These are phyloP conservation scores for Mobula hypostoma DNA, from an alignment of 2,113 vertebrate species.

Conservation along the genomic window DNA sequence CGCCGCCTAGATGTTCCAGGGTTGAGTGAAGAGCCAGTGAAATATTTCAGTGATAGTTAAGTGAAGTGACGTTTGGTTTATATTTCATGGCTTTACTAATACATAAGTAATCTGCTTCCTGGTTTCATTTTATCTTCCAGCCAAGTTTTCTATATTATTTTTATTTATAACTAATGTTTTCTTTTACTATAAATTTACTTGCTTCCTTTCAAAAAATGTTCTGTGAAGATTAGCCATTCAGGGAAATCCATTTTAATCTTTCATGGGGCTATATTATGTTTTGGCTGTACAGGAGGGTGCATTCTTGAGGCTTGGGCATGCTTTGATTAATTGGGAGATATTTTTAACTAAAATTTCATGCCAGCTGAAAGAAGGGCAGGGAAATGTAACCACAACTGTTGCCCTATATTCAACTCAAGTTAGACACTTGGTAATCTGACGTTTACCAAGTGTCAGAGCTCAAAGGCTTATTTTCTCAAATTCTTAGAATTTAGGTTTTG, in stretches of 20 bases:
- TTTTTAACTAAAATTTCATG: background rate
- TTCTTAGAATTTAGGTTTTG: background rate
- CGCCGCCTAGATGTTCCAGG: too few species aligned
- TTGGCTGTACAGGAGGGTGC: background rate
- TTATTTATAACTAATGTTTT: background rate
- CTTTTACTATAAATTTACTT: background rate
- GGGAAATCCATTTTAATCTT: background rate
- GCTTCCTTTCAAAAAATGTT: background rate
- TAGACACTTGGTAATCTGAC: too few species aligned
- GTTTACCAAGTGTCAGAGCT: background rate
- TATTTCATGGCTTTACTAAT: background rate
- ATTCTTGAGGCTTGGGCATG: background rate
- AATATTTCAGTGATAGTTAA: background rate
- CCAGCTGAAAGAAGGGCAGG: background rate
- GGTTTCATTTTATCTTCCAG: background rate
- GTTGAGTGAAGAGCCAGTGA: too few species aligned
- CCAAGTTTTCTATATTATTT: background rate
- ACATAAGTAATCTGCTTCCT: background rate
- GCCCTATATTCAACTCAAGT: background rate
- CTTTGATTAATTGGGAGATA: background rate
- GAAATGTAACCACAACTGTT: background rate
- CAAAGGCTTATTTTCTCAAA: background rate
- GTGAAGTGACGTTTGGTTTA: background rate
- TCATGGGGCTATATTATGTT: background rate
- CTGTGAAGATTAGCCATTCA: background rate